A percentile compares a stretch with the other conserved stretches of the same genome.
Evolutionary conservation across 2,797 vertebrate species (phyloP).

Genomic region (Lerista edwardsae): DNA sequence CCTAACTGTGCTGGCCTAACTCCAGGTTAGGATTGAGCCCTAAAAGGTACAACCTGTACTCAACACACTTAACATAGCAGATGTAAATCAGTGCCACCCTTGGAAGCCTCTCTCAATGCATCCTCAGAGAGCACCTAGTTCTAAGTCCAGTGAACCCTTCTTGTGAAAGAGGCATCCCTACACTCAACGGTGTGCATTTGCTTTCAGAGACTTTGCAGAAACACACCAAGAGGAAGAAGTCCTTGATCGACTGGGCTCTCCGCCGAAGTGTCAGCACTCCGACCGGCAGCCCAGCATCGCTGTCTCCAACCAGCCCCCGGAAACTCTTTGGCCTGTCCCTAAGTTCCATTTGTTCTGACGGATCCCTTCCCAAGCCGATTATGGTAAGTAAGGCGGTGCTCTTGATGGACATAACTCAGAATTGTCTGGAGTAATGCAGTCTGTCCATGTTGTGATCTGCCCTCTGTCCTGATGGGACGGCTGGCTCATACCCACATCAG

Average conservation of each 20-base stretch:
- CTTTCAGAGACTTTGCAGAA: slow-evolving; percentile 75
- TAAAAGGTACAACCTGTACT: too few relatives aligned
- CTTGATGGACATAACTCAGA: neutral
- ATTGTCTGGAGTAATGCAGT: neutral
- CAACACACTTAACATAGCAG: too few relatives aligned
- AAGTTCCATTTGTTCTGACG: slow-evolving; percentile 77
- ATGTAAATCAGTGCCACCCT: too few relatives aligned
- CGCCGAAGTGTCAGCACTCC: slow-evolving; percentile 73
- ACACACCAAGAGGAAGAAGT: slow-evolving; percentile 77
- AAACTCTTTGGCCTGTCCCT: slow-evolving; percentile 81
- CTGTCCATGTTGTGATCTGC: neutral
- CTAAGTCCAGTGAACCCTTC: too few relatives aligned
- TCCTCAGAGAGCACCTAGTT: neutral
- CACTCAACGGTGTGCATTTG: neutral
- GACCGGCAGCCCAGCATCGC: slow-evolving; percentile 49
- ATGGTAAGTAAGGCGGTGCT: slow-evolving; percentile 71
- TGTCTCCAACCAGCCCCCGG: slow-evolving; percentile 68
- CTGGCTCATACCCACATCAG: too few relatives aligned
- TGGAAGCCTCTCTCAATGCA: neutral
- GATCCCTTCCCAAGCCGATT: slow-evolving; percentile 80
- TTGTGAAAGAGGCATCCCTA: neutral
- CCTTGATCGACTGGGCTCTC: slow-evolving; percentile 81
- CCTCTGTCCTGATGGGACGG: neutral
- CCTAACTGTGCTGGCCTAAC: too few relatives aligned
- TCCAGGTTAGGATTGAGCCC: too few relatives aligned